Percentiles rank a stretch among this genome's conserved stretches.
phyloP scores from a whole-genome alignment of 2,888 invertebrate genomes.

The Mactromeris polynyma region DNA sequence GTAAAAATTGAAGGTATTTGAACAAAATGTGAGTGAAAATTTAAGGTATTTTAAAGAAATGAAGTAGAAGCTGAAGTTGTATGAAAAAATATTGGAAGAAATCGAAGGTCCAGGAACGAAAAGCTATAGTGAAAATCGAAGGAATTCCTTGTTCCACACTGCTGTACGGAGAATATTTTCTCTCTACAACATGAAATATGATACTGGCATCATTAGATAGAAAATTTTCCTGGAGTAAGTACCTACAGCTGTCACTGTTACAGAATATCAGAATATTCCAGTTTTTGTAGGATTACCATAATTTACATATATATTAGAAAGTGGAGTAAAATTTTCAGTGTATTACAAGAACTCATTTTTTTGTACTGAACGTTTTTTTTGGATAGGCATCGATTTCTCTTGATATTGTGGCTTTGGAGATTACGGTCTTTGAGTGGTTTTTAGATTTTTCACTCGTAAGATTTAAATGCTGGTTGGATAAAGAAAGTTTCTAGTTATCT shows the following conservation, averaged over 20 bases:
- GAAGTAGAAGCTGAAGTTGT: too few species aligned
- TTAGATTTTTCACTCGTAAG: background rate
- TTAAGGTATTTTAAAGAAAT: too few species aligned
- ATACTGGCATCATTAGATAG: background rate
- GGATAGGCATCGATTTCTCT: background rate
- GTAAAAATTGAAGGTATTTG: too few species aligned
- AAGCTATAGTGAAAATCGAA: background rate
- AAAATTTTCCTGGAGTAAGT: background rate
- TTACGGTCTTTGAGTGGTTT: background rate
- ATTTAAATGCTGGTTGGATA: background rate
- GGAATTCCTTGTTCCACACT: background rate
- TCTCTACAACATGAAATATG: background rate
- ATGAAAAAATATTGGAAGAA: too few species aligned
- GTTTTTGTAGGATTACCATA: background rate
- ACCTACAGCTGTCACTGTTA: background rate
- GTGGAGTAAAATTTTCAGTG: background rate
- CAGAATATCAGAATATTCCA: background rate
- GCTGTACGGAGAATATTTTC: background rate
- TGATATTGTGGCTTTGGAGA: background rate
- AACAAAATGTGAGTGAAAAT: too few species aligned
- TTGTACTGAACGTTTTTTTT: background rate
- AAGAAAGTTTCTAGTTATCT: background rate
- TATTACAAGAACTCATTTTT: background rate
- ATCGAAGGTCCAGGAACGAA: background rate
- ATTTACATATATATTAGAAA: conserved; percentile 6